Evolutionary conservation across 2,888 invertebrate genomes (phyloP).

Genomic region (Thymelicus lineola): DNA sequence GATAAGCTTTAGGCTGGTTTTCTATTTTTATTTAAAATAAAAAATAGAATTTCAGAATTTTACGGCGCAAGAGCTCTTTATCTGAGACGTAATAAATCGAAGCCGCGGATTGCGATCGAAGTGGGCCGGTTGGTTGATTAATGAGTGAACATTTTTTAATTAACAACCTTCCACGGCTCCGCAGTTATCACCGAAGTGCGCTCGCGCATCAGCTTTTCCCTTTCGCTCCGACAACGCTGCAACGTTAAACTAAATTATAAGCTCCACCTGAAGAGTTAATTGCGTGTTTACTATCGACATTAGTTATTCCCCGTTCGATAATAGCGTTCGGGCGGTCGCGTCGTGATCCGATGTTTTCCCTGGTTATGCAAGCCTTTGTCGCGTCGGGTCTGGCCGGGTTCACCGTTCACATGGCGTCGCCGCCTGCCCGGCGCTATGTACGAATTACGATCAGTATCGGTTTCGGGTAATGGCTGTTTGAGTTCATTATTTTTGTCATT

Average conservation of each 20-base stretch:
- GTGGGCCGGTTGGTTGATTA: conserved; percentile 62
- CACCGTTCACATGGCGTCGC: conserved; percentile 54
- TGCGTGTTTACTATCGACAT: conserved; percentile 65
- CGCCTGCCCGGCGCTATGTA: conserved; percentile 45
- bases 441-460: conserved; percentile 60
- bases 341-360: conserved; percentile 69
- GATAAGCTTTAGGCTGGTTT: not conserved
- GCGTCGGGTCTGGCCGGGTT: conserved; percentile 51
- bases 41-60: conserved; percentile 15
- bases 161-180: conserved; percentile 53
- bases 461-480: conserved; percentile 59
- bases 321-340: conserved; percentile 59
- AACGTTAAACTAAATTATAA: conserved; percentile 59
- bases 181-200: conserved; percentile 43
- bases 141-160: conserved; percentile 72
- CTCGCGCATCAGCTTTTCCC: conserved; percentile 22
- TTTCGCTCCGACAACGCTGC: conserved; percentile 50
- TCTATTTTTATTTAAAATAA: not conserved
- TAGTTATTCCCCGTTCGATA: conserved; percentile 58
- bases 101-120: conserved; percentile 62
- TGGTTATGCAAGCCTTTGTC: conserved; percentile 68
- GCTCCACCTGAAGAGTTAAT: conserved; percentile 61
- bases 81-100: conserved; percentile 70
- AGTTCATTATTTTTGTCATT: conserved; percentile 69
- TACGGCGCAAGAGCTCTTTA: conserved; percentile 47